Base-by-base conservation (phyloP, 2,888 invertebrate genomes). In the Dichetophora obliterata region DNA sequence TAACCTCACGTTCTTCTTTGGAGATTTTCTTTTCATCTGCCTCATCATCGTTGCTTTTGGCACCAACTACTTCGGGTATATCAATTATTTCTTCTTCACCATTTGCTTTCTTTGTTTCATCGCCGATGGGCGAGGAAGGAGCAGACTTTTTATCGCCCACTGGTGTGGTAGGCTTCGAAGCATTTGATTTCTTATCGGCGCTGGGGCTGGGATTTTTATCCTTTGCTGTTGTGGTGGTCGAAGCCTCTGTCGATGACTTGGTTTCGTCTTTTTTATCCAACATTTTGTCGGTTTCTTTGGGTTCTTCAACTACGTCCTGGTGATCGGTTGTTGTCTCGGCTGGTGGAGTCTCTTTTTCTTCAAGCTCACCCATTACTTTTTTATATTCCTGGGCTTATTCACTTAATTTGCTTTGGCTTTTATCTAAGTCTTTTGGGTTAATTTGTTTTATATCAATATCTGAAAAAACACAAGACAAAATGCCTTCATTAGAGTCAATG, bases 1-100 rank as follows among this genome's bases (percentile, higher is more conserved):
- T 93, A 48, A 94, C 94, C 89, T 94, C 94, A 79, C 94, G 91
- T 70, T 93, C 94, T 82, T 93, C 93, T 82, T 92, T 92, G 6
- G 91, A 92, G 43, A 88, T 81, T 80, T 88, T 87, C 74, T 86
- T 85, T 31, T 88, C 87, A 34, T 86, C 88, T 2, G 54, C 16
- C 50, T 81, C 82, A 11, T 78, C 48, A 19, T 85, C 84, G 61
- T 85, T 84, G 61, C 34, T 79, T 31, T 85, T 83, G 65, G 63
- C 79, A 73, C 81, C 78, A 22, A 48, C 79, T 72, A 43, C 80
- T 75, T 85, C 81, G 74, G 88, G 87, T 79, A 88, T 88, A 76
- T 88, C 86, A n/a, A 88, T 88, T 24, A 88, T 88, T 78, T 88
- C 88, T 57, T 88, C 88, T 3, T 76, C 76, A 22, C 63, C 78